Percentiles rank a stretch among this genome's conserved stretches.
Evolutionary conservation across 2,113 vertebrate genomes (phyloP).

Genomic region (Rhabdornis inornatus): DNA sequence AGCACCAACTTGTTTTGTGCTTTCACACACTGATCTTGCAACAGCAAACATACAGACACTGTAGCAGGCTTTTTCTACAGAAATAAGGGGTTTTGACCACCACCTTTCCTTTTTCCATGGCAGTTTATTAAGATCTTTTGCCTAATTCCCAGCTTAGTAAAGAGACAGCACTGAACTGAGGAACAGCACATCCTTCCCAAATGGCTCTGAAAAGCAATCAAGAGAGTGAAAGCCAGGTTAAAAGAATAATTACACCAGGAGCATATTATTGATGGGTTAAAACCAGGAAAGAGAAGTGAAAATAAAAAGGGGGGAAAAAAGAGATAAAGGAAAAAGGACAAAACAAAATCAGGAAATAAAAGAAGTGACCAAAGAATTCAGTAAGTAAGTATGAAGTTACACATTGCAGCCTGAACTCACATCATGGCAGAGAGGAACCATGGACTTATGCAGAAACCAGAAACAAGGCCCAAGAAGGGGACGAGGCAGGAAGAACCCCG

Average conservation of each 20-base stretch:
- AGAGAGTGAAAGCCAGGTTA: neutral
- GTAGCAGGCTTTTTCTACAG: neutral
- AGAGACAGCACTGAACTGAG: neutral
- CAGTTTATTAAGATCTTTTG: neutral
- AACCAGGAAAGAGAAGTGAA: neutral
- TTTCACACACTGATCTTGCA: neutral
- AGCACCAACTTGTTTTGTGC: neutral
- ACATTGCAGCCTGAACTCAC: neutral
- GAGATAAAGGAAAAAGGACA: neutral
- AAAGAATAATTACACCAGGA: neutral
- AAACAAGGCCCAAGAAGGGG: neutral
- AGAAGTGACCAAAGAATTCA: neutral
- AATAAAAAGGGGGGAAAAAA: accelerated
- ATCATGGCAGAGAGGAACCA: neutral
- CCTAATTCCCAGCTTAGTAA: neutral
- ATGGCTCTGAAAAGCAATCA: neutral
- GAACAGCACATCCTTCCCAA: neutral
- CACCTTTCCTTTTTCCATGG: neutral
- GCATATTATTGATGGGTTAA: neutral
- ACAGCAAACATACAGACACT: neutral
- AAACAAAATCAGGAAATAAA: neutral
- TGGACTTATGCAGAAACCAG: neutral
- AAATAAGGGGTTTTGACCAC: neutral
- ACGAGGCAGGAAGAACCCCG: neutral
- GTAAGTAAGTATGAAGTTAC: neutral